Evolutionary conservation across 2,797 vertebrate genomes (phyloP), one percentile per base, ranked within the genome.

Genomic region (Triplophysa bombifrons): DNA sequence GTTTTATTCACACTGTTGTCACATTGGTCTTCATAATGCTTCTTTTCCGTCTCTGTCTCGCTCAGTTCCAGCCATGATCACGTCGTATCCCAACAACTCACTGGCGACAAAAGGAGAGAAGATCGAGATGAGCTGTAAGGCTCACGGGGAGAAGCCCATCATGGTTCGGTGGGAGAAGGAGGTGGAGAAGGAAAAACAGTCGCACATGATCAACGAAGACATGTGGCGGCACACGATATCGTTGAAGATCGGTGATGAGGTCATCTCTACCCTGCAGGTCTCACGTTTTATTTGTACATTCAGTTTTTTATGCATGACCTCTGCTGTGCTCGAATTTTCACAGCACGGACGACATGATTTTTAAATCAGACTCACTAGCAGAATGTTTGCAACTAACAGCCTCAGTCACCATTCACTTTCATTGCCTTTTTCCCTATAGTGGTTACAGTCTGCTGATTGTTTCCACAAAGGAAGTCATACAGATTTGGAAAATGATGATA

Each of bases 101-200:
- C 92, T 99, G 94, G 97, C 97, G 3, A 98, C 96, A 0, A 97
- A 98, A 90, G 97, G 97, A 48, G 97, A 98, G 61, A 97, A 96
- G 91, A 99, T 98, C 84, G 96, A 98, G 81, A 94, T 99, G 93
- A 98, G 96, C 89, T 99, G 97, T 82, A 96, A 95, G 0, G 97
- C 97, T 0, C 95, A 98, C 0, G 97, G 97, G 0, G 97, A 99
- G 89, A 98, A 98, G 84, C 97, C 97, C 88, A 99, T 99, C 87
- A 98, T 99, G 53, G 97, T 99, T 70, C 96, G 97, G 88, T 99
- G 97, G 97, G 97, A 99, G 90, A 99, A 98, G 51, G 97, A 99
- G 83, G 97, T 99, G 66, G 97, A 99, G 66, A 96, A 97, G 0
- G 97, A 98, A 90, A 94, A 97, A 38, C 84, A 85, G 74, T 85